Evolutionary conservation across 1,140 invertebrate species (phyloP), one percentile per base, ranked within the genome.

Genomic region (Procambarus clarkii): DNA sequence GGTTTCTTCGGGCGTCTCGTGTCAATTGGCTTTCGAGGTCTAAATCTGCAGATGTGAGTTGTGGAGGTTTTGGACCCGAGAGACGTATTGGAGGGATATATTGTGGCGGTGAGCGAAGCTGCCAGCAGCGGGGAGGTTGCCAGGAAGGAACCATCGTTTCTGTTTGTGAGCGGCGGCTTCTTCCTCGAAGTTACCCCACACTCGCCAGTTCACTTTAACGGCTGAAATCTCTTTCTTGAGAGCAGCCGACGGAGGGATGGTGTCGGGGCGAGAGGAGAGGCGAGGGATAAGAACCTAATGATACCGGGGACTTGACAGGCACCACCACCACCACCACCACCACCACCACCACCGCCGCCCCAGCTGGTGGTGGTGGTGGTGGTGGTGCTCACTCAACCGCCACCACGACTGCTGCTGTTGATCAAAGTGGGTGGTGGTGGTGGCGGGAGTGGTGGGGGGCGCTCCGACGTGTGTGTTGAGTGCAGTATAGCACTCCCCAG

Each of bases 151-250:
- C 88, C 44, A 54, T 64, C 81, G 88, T 15, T 54, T 78, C 48
- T 90, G 88, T 90, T 90, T 85, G 74, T n/a, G 71, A 84, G 81
- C 69, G 64, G 46, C 88, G 80, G 71, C 81, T 83, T 83, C 88
- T 90, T 85, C 88, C 81, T 90, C 88, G 85, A 90, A 90, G 81
- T 90, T 90, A 84, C 85, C 88, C 50, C n/a, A 48, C 69, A 60
- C 74, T 48, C 81, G 60, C 54, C 34, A 83, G 84, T 84, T 85
- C 88, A 78, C 88, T 83, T 78, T 82, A 58, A 84, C 78, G 71
- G 71, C 64, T 90, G 85, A 90, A 90, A 90, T 90, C 81, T 90
- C 88, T 79, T 84, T 85, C 54, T 78, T 60, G 3, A 18, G 81
- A 60, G 71, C 44, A 48, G 7, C 45, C n/a, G 58, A 78, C 8